Evolutionary conservation across 1,140 invertebrate species (phyloP).

Genomic region (Zaprionus inermis): DNA sequence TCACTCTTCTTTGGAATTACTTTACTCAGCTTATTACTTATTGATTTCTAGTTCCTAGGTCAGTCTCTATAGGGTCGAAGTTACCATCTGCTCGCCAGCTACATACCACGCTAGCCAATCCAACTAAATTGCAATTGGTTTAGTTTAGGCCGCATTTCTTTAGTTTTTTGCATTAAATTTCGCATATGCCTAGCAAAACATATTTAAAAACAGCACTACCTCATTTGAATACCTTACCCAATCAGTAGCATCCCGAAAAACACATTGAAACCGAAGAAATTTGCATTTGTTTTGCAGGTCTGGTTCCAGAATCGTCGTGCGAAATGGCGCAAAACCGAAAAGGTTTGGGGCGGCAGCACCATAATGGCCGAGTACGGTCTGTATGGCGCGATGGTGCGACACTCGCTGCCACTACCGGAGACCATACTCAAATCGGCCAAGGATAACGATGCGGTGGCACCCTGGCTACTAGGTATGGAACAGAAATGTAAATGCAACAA

Average conservation of each 20-base stretch:
- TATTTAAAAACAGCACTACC: too few species aligned
- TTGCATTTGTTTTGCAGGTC: constrained; percentile 61
- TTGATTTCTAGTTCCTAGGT: too few species aligned
- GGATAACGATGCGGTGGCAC: constrained; percentile 97
- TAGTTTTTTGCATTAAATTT: too few species aligned
- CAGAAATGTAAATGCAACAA: constrained; percentile 84
- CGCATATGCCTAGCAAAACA: too few species aligned
- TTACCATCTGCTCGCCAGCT: too few species aligned
- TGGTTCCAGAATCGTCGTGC: constrained; percentile 94
- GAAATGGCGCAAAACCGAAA: constrained; percentile 99
- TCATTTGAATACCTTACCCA: too few species aligned
- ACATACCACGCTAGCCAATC: too few species aligned
- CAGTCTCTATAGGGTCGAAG: too few species aligned
- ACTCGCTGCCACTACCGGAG: constrained; percentile 98
- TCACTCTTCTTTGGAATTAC: too few species aligned
- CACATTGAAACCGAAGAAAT: background rate
- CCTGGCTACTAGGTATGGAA: constrained; percentile 97
- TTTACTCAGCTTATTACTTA: too few species aligned
- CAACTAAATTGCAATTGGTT: too few species aligned
- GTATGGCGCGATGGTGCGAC: constrained; percentile 99
- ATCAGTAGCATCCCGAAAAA: background rate
- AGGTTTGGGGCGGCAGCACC: constrained; percentile 99
- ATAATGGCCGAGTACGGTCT: constrained; percentile 99
- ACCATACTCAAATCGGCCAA: constrained; percentile 98
- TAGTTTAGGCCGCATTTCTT: too few species aligned